phyloP scores from a whole-genome alignment of 2,888 invertebrate genomes.

The Scaptomyza flava region DNA sequence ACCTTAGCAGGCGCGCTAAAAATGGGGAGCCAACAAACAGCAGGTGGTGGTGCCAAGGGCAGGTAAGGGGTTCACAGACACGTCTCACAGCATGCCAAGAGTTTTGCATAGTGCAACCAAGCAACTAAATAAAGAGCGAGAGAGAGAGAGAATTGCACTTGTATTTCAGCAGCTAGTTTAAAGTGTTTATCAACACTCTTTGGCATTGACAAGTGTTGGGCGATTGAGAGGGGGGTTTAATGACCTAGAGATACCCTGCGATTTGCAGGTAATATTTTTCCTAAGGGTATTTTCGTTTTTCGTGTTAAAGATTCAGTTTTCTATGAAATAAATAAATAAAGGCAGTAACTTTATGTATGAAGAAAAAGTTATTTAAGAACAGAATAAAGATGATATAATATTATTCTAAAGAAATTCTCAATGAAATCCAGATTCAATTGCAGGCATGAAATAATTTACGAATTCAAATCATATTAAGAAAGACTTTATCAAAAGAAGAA shows the following conservation, averaged over 20 bases:
- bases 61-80: slow-evolving; percentile 23
- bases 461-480: too few relatives aligned
- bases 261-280: background rate
- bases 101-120: slow-evolving; percentile 40
- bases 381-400: too few relatives aligned
- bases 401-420: too few relatives aligned
- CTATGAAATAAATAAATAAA: too few relatives aligned
- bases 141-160: slow-evolving; percentile 8
- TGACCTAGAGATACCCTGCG: background rate
- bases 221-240: background rate
- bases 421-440: too few relatives aligned
- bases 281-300: background rate
- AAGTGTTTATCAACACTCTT: slow-evolving; percentile 48
- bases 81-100: slow-evolving; percentile 40
- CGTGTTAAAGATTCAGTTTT: too few relatives aligned
- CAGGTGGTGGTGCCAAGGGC: background rate
- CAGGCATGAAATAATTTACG: too few relatives aligned
- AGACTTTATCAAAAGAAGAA: too few relatives aligned
- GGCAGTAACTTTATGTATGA: too few relatives aligned
- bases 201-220: slow-evolving; percentile 33
- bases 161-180: slow-evolving; percentile 24
- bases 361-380: too few relatives aligned
- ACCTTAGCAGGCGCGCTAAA: slow-evolving; percentile 44
- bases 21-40: background rate
- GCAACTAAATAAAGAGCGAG: slow-evolving; percentile 24